phyloP scores from a whole-genome alignment of 2,888 invertebrate species.

The Brachypalpus laphriformis region DNA sequence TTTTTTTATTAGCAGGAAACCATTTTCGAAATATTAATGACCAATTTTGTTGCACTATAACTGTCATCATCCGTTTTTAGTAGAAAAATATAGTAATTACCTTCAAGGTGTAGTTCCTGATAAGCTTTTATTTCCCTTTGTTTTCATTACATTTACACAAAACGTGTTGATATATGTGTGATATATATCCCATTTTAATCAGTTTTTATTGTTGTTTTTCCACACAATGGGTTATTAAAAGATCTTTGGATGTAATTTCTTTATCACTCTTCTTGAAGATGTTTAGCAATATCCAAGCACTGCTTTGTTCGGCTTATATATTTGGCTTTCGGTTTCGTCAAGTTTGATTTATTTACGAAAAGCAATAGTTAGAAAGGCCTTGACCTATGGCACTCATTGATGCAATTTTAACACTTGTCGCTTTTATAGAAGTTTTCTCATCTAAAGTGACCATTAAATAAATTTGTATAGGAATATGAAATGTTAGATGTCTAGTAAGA shows the following conservation, averaged over 20 bases:
- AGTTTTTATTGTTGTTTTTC: background rate
- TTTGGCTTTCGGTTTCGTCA: background rate
- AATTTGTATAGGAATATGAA: background rate
- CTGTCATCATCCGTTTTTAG: background rate
- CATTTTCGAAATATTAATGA: constrained; percentile 2
- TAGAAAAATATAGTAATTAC: constrained; percentile 2
- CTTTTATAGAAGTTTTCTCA: background rate
- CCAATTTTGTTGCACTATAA: background rate
- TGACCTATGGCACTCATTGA: constrained; percentile 3
- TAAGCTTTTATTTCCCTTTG: constrained; percentile 23
- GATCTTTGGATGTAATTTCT: constrained; percentile 11
- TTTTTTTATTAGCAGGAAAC: background rate
- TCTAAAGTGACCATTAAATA: background rate
- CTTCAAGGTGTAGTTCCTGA: constrained; percentile 14
- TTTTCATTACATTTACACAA: no score
- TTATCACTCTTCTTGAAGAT: background rate
- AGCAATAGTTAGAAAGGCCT: background rate
- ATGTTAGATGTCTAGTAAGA: no score
- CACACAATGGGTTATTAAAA: constrained; percentile 30
- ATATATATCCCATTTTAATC: background rate
- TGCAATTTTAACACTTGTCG: background rate
- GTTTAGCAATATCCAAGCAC: constrained; percentile 5
- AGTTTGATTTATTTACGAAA: constrained; percentile 18
- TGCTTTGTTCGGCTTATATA: background rate
- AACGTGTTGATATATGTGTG: background rate